A percentile compares a stretch with the other conserved stretches of the same genome.
Evolutionary conservation across 2,888 invertebrate species (phyloP).

Genomic region (Gnatocerus cornutus): DNA sequence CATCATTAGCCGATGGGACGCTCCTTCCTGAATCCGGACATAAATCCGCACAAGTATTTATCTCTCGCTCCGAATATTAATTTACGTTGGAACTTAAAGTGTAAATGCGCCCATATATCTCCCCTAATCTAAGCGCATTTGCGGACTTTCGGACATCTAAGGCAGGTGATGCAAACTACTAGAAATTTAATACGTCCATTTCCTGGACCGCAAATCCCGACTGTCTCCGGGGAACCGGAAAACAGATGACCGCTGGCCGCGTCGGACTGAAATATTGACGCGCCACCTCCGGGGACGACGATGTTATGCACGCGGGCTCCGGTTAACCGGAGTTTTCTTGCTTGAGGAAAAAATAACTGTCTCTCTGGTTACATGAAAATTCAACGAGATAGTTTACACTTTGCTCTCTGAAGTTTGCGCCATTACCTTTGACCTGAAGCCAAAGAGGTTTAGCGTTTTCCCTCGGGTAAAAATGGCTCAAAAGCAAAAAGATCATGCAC

Average conservation of each 20-base stretch:
- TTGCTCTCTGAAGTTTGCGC: too few species aligned
- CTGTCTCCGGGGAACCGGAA: slow-evolving; percentile 59
- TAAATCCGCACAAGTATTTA: slow-evolving; percentile 46
- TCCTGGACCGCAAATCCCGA: slow-evolving; percentile 62
- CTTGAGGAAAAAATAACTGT: too few species aligned
- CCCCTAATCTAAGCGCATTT: slow-evolving; percentile 65
- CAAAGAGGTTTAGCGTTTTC: neutral
- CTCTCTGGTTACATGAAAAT: too few species aligned
- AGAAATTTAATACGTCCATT: slow-evolving; percentile 67
- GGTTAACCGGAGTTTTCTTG: too few species aligned
- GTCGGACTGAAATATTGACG: slow-evolving; percentile 54
- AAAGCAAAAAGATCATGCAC: neutral
- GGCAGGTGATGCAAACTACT: slow-evolving; percentile 67
- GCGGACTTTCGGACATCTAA: slow-evolving; percentile 61
- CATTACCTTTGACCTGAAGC: neutral
- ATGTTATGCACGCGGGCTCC: too few species aligned
- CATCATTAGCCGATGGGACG: slow-evolving; percentile 34
- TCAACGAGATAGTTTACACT: too few species aligned
- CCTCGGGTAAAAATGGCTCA: neutral
- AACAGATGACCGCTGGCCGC: slow-evolving; percentile 62
- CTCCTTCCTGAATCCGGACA: slow-evolving; percentile 43
- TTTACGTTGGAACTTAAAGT: slow-evolving; percentile 54
- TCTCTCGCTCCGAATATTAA: slow-evolving; percentile 50
- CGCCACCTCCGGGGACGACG: slow-evolving; percentile 19
- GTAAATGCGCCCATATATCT: slow-evolving; percentile 62